Percentiles rank a stretch among this genome's conserved stretches.
These are phyloP conservation scores for Helicoverpa assulta DNA, from an alignment of 2,888 invertebrate genomes.

Conservation along the genomic window DNA sequence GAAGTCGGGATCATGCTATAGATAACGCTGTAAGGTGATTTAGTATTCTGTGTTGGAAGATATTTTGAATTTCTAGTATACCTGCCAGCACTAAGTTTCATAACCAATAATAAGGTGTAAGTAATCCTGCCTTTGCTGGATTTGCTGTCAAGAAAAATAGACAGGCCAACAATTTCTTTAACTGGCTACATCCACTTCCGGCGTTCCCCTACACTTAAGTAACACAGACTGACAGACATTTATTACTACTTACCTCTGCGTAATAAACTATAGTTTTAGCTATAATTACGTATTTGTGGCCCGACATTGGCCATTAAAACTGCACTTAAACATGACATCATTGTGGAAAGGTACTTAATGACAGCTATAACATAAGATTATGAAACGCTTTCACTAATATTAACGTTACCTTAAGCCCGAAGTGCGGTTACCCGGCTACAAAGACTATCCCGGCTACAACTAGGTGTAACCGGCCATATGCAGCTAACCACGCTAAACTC, in stretches of 20 bases:
- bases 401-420: neutral
- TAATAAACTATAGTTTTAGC: conserved; percentile 22
- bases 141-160: neutral
- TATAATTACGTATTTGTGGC: conserved; percentile 35
- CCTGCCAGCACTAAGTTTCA: no score
- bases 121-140: neutral
- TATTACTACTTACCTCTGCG: conserved; percentile 26
- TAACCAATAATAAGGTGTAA: no score
- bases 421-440: no score
- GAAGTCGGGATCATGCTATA: no score
- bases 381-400: conserved; percentile 63
- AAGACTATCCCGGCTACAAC: no score
- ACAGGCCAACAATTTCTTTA: conserved; percentile 15
- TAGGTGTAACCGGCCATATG: no score
- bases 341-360: conserved; percentile 27
- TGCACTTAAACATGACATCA: conserved; percentile 34
- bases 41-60: no score
- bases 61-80: no score
- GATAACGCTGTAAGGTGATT: no score
- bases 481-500: no score
- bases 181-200: conserved; percentile 23
- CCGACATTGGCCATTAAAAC: conserved; percentile 40
- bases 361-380: conserved; percentile 39
- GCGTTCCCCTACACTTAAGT: conserved; percentile 41
- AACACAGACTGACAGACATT: conserved; percentile 23